Evolutionary conservation across 2,113 vertebrate species (phyloP), one percentile per base, ranked within the genome.

Genomic region (Grus americana): DNA sequence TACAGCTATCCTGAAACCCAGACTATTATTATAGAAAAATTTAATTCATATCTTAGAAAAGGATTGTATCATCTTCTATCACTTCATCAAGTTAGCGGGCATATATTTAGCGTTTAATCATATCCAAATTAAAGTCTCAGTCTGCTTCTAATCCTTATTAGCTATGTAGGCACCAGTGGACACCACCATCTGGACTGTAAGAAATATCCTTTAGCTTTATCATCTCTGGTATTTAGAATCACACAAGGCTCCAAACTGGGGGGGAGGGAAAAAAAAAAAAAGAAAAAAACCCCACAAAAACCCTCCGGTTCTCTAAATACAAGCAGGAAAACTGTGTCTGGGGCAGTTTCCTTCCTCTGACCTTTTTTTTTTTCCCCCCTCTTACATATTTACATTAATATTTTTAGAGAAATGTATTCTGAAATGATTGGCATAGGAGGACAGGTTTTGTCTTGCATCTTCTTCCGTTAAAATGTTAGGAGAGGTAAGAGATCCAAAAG

Each of bases 361-460:
- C 83, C 40, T 88, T 92, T 47, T 29, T 22, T 32, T 49, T 65
- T 58, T 54, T 44, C 30, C 27, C 18, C 32, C 27, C 22, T 62
- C 72, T 42, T 91, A 57, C 91, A 72, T 96, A 97, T 98, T 98
- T 97, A 96, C 91, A 94, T 92, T 95, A 94, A 95, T 98, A 98
- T 97, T 98, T 98, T 98, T 98, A 97, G 95, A 96, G 80, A 97
- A 97, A 96, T 93, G 14, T 97, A 85, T 96, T 96, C 97, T 95
- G 94, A 96, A 97, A 96, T 98, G 97, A 98, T 98, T 98, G 97
- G 94, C 97, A 98, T 92, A 88, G 97, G 86, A 98, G 89, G 98
- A 97, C 97, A 97, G 97, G 97, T 97, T 98, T 98, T 97, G 98
- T 98, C 97, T 98, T 97, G 90, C 96, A 95, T 98, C 97, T 97